Base-by-base conservation (phyloP, 2,113 vertebrate genomes). In the Dasypus novemcinctus region DNA sequence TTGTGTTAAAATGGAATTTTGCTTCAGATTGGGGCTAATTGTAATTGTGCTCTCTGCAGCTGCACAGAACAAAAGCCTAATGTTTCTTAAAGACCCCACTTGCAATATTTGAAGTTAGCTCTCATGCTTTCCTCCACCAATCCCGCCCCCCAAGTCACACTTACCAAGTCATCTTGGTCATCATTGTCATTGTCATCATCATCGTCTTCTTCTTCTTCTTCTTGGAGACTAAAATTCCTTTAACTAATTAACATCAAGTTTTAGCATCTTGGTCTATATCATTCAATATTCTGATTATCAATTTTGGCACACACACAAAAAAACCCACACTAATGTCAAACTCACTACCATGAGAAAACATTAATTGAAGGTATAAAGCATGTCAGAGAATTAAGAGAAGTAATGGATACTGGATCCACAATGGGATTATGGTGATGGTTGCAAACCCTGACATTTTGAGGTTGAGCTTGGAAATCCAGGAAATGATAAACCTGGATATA, bases 71-170 rank as follows among this genome's bases (percentile, higher is more conserved):
- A 2, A 38, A 74, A 31, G 15, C 57, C 38, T 4, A 20, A 4
- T 61, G 7, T 33, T 75, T 12, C 38, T 82, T 52, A 43, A 49
- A 66, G 43, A 52, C 9, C 7, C 27, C 36, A 23, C 49, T 49
- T 68, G 1, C 9, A 25, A 41, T 17, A 66, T 18, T 25, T 21
- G 54, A 38, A 61, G 14, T 17, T 23, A n/a, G 49, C 4, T 3
- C 3, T 18, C 61, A 5, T 10, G 33, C 21, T 0, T 0, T 0
- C 1, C 23, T 52, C 29, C 31, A 5, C 17, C 64, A 1, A 2
- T 0, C 7, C 31, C 15, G 1, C 23, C 21, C 69, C n/a, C 83
- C 33, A 43, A 33, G 49, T 17, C 27, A 49, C 12, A 49, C 49
- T 49, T 49, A 7, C 49, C 49, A 49, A 49, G 7, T 49, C 49